Evolutionary conservation across 1,140 invertebrate species (phyloP).

Genomic region (Calliphora vicina): DNA sequence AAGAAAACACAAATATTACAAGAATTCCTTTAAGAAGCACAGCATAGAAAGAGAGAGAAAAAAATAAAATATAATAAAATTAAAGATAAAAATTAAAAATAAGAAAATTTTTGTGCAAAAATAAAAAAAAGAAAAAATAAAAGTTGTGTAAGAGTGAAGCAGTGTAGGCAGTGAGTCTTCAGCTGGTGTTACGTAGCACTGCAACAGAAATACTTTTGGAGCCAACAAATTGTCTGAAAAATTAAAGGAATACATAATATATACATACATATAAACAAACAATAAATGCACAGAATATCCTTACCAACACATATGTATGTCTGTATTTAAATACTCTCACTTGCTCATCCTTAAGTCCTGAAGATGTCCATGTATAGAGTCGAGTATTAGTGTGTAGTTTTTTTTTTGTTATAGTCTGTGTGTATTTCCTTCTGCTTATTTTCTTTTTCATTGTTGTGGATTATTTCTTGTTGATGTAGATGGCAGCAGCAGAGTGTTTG

Average conservation of each 20-base stretch:
- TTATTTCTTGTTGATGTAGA: too few relatives aligned
- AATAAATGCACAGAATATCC: neutral
- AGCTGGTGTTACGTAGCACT: neutral
- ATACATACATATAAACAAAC: too few relatives aligned
- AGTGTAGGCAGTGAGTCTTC: neutral
- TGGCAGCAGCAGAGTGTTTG: too few relatives aligned
- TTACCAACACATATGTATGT: neutral
- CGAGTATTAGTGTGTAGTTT: neutral
- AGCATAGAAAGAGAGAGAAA: neutral
- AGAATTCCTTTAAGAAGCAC: too few relatives aligned
- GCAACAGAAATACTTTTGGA: neutral
- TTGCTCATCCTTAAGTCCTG: neutral
- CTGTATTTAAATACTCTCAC: too few relatives aligned
- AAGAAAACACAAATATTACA: too few relatives aligned
- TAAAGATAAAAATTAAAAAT: neutral
- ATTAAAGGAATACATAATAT: neutral
- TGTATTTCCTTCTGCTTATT: neutral
- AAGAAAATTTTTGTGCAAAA: neutral
- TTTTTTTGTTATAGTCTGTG: neutral
- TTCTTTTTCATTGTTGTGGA: neutral
- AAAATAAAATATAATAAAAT: neutral
- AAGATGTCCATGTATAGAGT: too few relatives aligned
- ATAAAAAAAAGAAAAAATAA: neutral
- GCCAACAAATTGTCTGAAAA: constrained; percentile 8
- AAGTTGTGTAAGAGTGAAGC: neutral